Evolutionary conservation across 2,113 vertebrate species (phyloP), one percentile per base, ranked within the genome.

Genomic region (Oryctolagus cuniculus): DNA sequence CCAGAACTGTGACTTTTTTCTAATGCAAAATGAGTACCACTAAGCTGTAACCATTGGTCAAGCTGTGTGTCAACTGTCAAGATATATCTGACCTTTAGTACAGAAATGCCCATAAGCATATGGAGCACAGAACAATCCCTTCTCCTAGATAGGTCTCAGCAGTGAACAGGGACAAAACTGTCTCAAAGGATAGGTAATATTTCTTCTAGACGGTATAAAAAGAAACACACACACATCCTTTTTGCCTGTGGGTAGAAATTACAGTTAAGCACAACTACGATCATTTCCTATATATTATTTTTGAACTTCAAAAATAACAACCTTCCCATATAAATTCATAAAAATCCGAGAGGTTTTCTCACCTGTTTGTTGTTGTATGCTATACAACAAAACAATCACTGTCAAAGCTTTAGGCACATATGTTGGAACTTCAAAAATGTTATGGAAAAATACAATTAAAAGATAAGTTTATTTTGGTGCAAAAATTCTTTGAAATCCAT

Each of bases 261-360:
- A 82, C 25, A 96, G 13, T 31, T 83, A 88, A 93, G n/a, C 10
- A 61, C 16, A 86, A 74, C 51, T 77, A 24, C 34, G 89, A 31
- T 6, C 4, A 66, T 66, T 88, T 94, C 74, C 58, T 72, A 78
- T 83, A 88, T 36, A 90, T 27, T 72, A 75, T 61, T 73, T 85
- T 92, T 87, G 19, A 89, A 80, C 58, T 95, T 93, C 88, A 87
- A 87, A 91, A 84, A 55, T 79, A 82, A 69, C 72, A 89, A 79
- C 13, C 27, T 84, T 92, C 49, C 73, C 70, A 72, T 24, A 66
- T 67, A n/a, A 82, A 19, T 10, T 95, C 64, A 90, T 74, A 93
- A 24, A 87, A 88, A 44, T 44, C 63, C 21, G 83, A 24, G 77
- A 6, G 44, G 85, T 61, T 38, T 80, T 73, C 16, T 80, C 9